Evolutionary conservation across 1,140 invertebrate species (phyloP).

Genomic region (Condylostylus longicornis): DNA sequence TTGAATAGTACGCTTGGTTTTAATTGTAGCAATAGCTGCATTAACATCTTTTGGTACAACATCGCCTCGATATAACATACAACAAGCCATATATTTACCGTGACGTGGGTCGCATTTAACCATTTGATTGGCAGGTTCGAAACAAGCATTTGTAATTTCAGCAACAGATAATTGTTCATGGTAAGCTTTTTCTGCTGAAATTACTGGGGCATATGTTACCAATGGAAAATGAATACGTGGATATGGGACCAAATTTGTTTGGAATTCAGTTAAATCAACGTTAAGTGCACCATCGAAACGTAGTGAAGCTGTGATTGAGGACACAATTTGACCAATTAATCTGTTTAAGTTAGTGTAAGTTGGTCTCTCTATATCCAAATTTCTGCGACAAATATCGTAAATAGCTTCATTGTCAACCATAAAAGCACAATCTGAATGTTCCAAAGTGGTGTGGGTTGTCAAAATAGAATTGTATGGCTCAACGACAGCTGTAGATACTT

Average conservation of each 20-base stretch:
- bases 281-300: conserved; percentile 80
- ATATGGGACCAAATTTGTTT: conserved; percentile 75
- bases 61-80: conserved; percentile 63
- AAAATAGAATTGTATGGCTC: conserved; percentile 81
- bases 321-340: conserved; percentile 72
- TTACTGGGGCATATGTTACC: conserved; percentile 72
- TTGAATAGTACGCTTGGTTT: conserved; percentile 69
- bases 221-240: conserved; percentile 72
- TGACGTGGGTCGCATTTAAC: conserved; percentile 82
- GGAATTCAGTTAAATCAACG: conserved; percentile 81
- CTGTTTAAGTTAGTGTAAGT: conserved; percentile 67
- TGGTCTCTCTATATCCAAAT: conserved; percentile 73
- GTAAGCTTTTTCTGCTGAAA: conserved; percentile 75
- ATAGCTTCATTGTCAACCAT: conserved; percentile 83
- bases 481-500: conserved; percentile 77
- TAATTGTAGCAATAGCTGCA: conserved; percentile 69
- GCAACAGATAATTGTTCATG: conserved; percentile 68
- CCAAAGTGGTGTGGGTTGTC: conserved; percentile 64
- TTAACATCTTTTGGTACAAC: conserved; percentile 69
- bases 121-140: conserved; percentile 82
- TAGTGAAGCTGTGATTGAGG: conserved; percentile 74
- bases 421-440: conserved; percentile 75
- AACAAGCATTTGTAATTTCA: conserved; percentile 80
- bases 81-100: conserved; percentile 83
- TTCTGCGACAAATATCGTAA: conserved; percentile 80